Evolutionary conservation across 1,140 invertebrate species (phyloP), one percentile per base, ranked within the genome.

Genomic region (Odontomachus brunneus): DNA sequence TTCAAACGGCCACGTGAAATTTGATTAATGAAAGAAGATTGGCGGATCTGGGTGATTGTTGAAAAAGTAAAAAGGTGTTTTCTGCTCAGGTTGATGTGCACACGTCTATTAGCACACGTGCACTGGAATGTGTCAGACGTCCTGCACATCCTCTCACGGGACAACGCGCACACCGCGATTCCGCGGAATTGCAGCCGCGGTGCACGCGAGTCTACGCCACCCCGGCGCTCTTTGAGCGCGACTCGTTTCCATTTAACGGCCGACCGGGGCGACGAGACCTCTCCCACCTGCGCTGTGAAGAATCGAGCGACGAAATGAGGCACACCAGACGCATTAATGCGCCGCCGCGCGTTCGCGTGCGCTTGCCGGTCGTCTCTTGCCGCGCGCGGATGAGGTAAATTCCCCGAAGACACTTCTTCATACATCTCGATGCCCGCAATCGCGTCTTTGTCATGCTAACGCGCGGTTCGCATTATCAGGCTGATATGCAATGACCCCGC

Each of bases 401-500:
- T 80, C 59, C 48, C 72, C 67, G 76, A 88, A 81, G 67, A 76
- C 66, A 44, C 38, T 44, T 66, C 62, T 67, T 81, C 76, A 85
- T 84, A 81, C 88, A 86, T 89, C 90, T 83, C 78, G 67, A 88
- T 84, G 87, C 63, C 19, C 71, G 53, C 63, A 81, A 89, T 88
- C 72, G 82, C 59, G 26, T 90, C 91, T 92, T 92, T 92, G 90
- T 92, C 81, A 91, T 91, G 91, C 91, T 92, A 92, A 92, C 90
- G 69, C 75, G 63, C 63, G 90, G 88, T 81, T 72, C 87, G 84
- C 89, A 88, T 86, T 91, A 90, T 83, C 90, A 84, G 90, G 82
- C 91, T 92, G 93, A 93, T 94, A 94, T 94, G 93, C 93, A 91
- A 87, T 82, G 89, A 76, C 33, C 69, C 89, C 89, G 93, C 92